Base-by-base conservation (phyloP, 2,888 invertebrate species). In the Ashinkailepas kermadecensis region DNA sequence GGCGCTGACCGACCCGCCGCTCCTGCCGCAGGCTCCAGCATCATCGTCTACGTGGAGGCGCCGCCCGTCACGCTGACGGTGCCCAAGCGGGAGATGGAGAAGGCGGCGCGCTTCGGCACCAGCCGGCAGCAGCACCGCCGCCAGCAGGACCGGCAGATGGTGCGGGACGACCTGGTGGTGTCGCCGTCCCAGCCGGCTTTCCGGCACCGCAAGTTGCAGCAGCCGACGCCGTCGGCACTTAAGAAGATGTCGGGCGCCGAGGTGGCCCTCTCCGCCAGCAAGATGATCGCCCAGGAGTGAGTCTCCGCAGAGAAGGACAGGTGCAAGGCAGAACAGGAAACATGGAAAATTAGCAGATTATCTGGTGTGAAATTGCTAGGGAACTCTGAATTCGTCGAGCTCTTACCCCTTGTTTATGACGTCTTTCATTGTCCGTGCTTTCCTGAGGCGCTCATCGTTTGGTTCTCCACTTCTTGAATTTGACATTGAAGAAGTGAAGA, bases 161-260 rank as follows among this genome's bases (percentile, higher is more conserved):
- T 84, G 8, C 67, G 64, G 15, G 81, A 83, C 78, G 81, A 84
- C 78, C 81, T 84, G 23, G 82, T 84, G 57, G 83, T 83, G 18
- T 10, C 82, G 78, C 80, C 81, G 18, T 82, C 81, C 3, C 80
- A 82, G 11, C 82, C 84, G 12, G 83, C 82, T 18, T 80, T 64
- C 79, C 23, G 82, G 11, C 84, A 84, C 74, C 82, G 83, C n/a
- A 79, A 81, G 23, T 83, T 84, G 81, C 83, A 83, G 82, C 82
- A 84, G 78, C 83, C 84, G 15, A 80, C 82, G 0, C 78, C 81
- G 59, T 79, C 82, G 1, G 82, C 83, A 39, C 62, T 83, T 39
- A 57, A 82, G 65, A 82, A 82, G 54, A 81, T 81, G 62, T 81
- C 82, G 57, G 81, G 82, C 4, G 84, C 78, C 18, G 78, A 80